Evolutionary conservation across 2,797 vertebrate genomes (phyloP).

Genomic region (Phylloscopus collybita): DNA sequence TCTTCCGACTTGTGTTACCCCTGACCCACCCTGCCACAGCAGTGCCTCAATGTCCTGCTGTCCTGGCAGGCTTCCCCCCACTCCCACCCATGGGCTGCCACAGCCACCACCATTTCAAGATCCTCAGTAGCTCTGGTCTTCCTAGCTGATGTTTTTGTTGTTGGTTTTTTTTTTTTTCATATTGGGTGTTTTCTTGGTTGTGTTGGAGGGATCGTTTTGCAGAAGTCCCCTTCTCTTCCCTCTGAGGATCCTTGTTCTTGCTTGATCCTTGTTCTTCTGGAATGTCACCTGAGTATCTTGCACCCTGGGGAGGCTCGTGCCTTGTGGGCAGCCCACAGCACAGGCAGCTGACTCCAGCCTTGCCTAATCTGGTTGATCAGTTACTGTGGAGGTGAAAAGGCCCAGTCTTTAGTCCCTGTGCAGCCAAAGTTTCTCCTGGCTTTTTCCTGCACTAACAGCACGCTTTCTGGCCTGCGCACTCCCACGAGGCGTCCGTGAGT

Average conservation of each 20-base stretch:
- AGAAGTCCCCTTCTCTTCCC: not conserved
- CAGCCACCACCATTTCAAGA: not conserved
- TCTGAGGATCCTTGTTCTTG: not conserved
- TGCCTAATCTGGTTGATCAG: not conserved
- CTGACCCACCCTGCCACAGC: fast-evolving
- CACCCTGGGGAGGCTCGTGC: not conserved
- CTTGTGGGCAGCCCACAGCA: fast-evolving
- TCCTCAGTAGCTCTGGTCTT: not conserved
- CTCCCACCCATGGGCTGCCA: not conserved
- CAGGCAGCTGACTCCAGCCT: not conserved
- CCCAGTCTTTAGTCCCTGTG: not conserved
- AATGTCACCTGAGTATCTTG: not conserved
- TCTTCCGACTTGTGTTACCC: fast-evolving
- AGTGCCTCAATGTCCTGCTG: fast-evolving
- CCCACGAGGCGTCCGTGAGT: not conserved
- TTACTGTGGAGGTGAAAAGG: not conserved
- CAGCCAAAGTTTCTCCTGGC: not conserved
- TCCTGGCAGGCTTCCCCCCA: fast-evolving
- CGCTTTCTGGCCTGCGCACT: fast-evolving
- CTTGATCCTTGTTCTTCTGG: not conserved
- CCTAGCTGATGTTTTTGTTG: not conserved
- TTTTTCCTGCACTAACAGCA: not conserved
- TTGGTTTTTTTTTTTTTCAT: not conserved
- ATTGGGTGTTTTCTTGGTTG: not conserved
- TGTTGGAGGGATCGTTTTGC: not conserved